phyloP scores from a whole-genome alignment of 2,113 vertebrate genomes.

The Anser cygnoides region DNA sequence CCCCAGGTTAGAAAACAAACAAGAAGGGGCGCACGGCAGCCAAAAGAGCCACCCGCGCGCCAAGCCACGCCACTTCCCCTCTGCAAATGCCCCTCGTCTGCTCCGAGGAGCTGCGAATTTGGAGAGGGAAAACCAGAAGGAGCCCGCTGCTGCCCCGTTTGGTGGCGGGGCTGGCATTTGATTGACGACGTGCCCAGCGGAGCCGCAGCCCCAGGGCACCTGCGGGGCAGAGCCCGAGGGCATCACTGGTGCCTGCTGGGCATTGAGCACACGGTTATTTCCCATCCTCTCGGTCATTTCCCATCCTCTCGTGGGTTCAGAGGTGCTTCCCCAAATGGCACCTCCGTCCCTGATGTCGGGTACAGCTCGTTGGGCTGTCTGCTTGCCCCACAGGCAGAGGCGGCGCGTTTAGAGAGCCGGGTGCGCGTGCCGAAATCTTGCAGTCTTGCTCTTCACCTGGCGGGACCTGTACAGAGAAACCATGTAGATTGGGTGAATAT shows the following conservation, averaged over 20 bases:
- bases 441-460: constrained; percentile 1
- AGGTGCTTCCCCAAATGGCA: background rate
- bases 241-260: background rate
- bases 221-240: background rate
- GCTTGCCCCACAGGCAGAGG: background rate
- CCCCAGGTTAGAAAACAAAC: constrained; percentile 31
- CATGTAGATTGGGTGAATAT: constrained; percentile 6
- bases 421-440: background rate
- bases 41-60: background rate
- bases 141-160: background rate
- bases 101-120: background rate
- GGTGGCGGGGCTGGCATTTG: background rate
- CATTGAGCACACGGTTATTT: background rate
- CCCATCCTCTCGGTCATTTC: background rate
- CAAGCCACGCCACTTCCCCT: background rate
- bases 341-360: background rate
- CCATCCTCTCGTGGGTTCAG: background rate
- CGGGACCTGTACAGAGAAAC: constrained; percentile 24
- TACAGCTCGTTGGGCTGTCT: background rate
- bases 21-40: background rate
- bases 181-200: background rate
- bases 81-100: background rate
- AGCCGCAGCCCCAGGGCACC: fast-evolving
- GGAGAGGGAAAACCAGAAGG: background rate
- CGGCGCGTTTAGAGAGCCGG: fast-evolving